Evolutionary conservation across 2,797 vertebrate species (phyloP).

Genomic region (Vespertilio murinus): DNA sequence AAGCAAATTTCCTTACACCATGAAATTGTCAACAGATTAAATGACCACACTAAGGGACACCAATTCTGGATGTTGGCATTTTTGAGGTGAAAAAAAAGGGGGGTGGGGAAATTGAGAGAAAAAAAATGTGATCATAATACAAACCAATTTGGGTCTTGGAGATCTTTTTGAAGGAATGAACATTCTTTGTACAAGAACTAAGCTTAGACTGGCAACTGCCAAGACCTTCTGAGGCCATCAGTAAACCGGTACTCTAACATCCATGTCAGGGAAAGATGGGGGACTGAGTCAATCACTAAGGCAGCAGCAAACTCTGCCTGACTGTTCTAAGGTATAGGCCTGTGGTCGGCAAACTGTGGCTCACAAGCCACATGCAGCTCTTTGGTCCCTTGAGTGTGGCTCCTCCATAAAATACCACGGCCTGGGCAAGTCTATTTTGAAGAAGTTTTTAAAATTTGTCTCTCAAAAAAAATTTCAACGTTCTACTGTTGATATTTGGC

Average conservation of each 20-base stretch:
- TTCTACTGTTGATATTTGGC: too few relatives aligned
- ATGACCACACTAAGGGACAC: neutral
- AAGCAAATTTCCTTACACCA: conserved; percentile 63
- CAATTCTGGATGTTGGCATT: conserved; percentile 25
- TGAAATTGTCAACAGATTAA: conserved; percentile 35
- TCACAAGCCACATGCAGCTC: too few relatives aligned
- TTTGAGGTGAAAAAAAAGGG: neutral
- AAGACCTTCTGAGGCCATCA: neutral
- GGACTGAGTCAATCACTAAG: neutral
- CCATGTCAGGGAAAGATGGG: neutral
- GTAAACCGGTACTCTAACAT: neutral
- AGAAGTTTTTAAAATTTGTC: too few relatives aligned
- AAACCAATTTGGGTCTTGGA: neutral
- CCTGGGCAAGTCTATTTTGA: too few relatives aligned
- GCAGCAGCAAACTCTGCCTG: neutral
- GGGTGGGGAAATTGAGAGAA: neutral
- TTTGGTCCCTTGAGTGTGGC: too few relatives aligned
- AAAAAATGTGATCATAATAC: conserved; percentile 3
- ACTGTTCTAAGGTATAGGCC: neutral
- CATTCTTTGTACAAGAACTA: neutral
- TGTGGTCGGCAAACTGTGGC: too few relatives aligned
- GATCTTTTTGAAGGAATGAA: conserved; percentile 20
- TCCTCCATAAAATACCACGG: too few relatives aligned
- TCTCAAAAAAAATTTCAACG: too few relatives aligned
- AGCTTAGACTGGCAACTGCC: neutral